A percentile compares a stretch with the other conserved stretches of the same genome.
Conservation (phyloP, 2,888 invertebrate genomes). For the Epiblema foenella region DNA sequence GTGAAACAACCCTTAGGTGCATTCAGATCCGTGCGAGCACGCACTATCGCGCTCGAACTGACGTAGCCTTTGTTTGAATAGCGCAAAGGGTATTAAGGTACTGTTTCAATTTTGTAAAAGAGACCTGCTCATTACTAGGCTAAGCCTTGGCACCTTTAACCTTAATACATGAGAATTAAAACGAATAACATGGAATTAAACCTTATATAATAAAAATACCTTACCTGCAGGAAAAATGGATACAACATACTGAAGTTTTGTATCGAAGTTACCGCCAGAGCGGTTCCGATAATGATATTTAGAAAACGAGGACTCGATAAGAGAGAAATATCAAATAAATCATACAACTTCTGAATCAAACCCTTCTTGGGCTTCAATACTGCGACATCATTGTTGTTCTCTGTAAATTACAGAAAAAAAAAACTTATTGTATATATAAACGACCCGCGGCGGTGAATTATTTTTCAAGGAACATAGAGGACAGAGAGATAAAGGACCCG, state of each 20-base stretch:
- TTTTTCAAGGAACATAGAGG: constrained; percentile 5
- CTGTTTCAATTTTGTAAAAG: not conserved
- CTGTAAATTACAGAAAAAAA: constrained; percentile 54
- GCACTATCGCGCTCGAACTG: no score
- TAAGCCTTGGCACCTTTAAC: not conserved
- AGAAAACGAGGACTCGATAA: constrained; percentile 86
- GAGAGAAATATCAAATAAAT: constrained; percentile 86
- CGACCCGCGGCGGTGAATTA: constrained; percentile 1
- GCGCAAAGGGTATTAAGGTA: no score
- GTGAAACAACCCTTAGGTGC: no score
- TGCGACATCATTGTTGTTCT: constrained; percentile 43
- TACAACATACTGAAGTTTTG: constrained; percentile 89
- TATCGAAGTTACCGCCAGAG: constrained; percentile 87
- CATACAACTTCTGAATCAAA: constrained; percentile 65
- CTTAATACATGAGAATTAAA: not conserved
- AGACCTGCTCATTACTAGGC: not conserved
- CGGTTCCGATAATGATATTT: constrained; percentile 88
- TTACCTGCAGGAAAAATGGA: constrained; percentile 87
- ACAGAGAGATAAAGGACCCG: constrained; percentile 17
- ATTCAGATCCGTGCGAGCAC: no score
- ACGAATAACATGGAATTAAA: not conserved
- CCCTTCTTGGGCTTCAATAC: constrained; percentile 52
- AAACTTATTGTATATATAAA: constrained; percentile 6
- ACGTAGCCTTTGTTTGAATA: not conserved
- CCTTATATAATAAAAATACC: not conserved